These are phyloP conservation scores for Upupa epops DNA, from an alignment of 2,113 vertebrate genomes.

Conservation along the genomic window DNA sequence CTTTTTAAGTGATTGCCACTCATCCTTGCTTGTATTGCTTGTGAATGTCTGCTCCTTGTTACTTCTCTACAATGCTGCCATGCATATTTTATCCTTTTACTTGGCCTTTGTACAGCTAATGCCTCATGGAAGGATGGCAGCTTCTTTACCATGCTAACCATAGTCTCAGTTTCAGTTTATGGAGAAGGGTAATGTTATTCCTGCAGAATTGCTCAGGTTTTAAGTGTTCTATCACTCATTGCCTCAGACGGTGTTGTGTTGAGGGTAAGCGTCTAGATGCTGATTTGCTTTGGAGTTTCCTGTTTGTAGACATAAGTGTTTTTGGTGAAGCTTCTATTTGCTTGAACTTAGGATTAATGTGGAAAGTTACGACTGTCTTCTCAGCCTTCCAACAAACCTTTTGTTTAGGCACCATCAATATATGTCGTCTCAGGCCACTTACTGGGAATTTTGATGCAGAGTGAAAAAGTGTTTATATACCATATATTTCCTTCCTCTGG, in stretches of 20 bases:
- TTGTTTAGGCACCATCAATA: not conserved
- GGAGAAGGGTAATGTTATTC: not conserved
- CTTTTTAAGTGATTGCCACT: not conserved
- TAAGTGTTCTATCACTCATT: not conserved
- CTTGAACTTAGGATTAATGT: not conserved
- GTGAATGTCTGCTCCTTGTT: not conserved
- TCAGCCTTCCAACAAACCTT: not conserved
- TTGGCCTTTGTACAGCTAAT: slow-evolving; percentile 19
- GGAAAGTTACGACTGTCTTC: not conserved
- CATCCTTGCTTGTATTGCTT: slow-evolving; percentile 4
- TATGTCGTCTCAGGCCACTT: not conserved
- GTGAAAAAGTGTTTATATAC: not conserved
- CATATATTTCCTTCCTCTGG: not conserved
- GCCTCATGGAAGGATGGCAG: not conserved
- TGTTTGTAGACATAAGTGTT: not conserved
- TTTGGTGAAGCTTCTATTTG: not conserved
- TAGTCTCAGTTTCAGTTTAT: not conserved
- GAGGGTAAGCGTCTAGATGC: not conserved
- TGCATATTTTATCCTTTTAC: not conserved
- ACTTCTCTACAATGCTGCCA: slow-evolving; percentile 20
- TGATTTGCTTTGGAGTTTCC: slow-evolving; percentile 16
- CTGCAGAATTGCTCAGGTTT: not conserved
- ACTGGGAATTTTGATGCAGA: not conserved
- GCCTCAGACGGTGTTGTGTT: not conserved
- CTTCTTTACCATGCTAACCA: not conserved